Evolutionary conservation across 2,888 invertebrate species (phyloP), one percentile per base, ranked within the genome.

Genomic region (Galeopsomyia nigrocyanea): DNA sequence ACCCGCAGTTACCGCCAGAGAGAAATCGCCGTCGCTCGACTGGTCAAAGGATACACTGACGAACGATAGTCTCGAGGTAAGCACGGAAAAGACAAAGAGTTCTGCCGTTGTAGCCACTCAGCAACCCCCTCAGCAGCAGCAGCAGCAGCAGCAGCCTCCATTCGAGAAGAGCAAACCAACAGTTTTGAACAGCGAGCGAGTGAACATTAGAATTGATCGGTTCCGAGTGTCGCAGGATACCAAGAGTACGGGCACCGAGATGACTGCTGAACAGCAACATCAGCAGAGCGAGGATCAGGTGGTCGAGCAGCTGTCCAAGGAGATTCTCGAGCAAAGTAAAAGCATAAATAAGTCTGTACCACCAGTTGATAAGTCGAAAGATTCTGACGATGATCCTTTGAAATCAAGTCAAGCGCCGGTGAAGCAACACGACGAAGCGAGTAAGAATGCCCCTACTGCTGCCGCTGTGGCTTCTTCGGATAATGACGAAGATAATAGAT

Each of bases 261-360:
- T 19, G 5, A 64, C 26, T n/a, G 47, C 14, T n/a, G 60, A 26
- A 22, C 16, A 16, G 49, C 62, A 9, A 21, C 47, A 13, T 13
- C n/a, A 68, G 17, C 56, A 65, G n/a, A 69, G 74, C 5, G 78
- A 82, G 62, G 81, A 83, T 16, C 26, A 26, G 26, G 79, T 84
- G 51, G 79, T 83, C 17, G 79, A 82, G 53, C 80, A 78, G 70
- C 73, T 86, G 60, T 83, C 82, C 0, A 80, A 82, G 26, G 86
- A 86, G 75, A 82, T 86, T 73, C 76, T 85, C 56, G 83, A 84
- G 50, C 84, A 85, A 72, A 85, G 82, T 74, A 82, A 83, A 78
- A 80, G 76, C 53, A 75, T 81, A 14, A 78, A 81, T 57, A 82
- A 80, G 17, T 76, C 78, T 3, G 55, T 56, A 56, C 60, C 26